Evolutionary conservation across 1,140 invertebrate genomes (phyloP).

Genomic region (Ridgeia piscesae): DNA sequence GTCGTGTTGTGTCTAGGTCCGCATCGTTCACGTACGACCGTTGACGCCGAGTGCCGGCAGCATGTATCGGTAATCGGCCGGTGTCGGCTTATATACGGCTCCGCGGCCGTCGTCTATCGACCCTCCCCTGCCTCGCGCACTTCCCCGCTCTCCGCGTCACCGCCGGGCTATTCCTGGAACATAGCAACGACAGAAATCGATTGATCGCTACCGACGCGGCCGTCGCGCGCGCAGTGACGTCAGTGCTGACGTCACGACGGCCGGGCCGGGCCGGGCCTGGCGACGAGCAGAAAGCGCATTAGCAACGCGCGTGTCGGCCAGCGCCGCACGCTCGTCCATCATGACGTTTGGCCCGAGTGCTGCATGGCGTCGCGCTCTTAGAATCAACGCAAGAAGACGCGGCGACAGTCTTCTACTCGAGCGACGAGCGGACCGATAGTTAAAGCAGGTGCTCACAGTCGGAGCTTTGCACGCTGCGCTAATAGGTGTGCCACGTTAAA

Average conservation of each 20-base stretch:
- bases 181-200: constrained; percentile 11
- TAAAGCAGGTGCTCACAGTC: neutral
- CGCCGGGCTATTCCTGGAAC: neutral
- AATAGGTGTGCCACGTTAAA: too few species aligned
- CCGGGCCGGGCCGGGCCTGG: constrained; percentile 16
- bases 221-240: constrained; percentile 8
- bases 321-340: neutral
- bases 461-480: neutral
- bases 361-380: neutral
- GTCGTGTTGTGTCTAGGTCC: neutral
- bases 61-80: neutral
- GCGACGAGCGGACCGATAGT: neutral
- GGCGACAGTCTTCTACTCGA: neutral
- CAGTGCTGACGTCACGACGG: constrained; percentile 19
- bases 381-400: neutral
- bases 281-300: constrained; percentile 29
- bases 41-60: neutral
- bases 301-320: neutral
- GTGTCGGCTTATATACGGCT: neutral
- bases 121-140: neutral
- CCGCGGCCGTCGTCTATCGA: neutral
- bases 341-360: neutral
- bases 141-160: constrained; percentile 8
- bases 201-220: neutral
- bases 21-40: neutral